Evolutionary conservation across 2,797 vertebrate species (phyloP).

Genomic region (Squalus acanthias): DNA sequence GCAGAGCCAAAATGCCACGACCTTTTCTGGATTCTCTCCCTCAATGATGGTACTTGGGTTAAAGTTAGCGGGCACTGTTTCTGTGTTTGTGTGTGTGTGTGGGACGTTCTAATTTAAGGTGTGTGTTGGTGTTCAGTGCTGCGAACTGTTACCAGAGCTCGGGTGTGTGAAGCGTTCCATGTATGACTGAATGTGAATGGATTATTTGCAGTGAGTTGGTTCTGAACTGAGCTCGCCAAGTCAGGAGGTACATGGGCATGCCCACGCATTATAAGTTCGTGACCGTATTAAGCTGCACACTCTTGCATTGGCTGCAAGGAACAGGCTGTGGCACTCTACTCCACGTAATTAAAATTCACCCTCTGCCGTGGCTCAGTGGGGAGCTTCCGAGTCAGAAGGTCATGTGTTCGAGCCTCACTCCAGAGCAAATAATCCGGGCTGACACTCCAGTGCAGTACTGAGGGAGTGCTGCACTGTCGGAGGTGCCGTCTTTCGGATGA

Average conservation of each 20-base stretch:
- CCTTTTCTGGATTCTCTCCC: not conserved
- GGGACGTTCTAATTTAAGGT: not conserved
- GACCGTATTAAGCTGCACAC: not conserved
- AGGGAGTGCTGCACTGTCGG: not conserved
- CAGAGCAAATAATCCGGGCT: not conserved
- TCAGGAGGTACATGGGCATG: not conserved
- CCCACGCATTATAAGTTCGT: not conserved
- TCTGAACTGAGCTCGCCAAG: no score
- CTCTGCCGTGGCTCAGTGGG: not conserved
- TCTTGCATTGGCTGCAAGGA: not conserved
- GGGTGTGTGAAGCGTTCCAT: not conserved
- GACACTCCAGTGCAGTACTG: not conserved
- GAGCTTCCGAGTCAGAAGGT: not conserved
- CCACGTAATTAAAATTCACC: not conserved
- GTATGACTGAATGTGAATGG: no score
- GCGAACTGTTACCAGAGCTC: not conserved
- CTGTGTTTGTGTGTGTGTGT: not conserved
- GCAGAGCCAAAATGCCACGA: conserved; percentile 53
- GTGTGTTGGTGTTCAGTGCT: not conserved
- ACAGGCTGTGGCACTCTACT: not conserved
- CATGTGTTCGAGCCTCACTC: not conserved
- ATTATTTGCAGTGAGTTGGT: no score
- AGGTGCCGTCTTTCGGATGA: not conserved
- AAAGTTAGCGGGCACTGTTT: not conserved
- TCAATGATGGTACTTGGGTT: not conserved